These are phyloP conservation scores for Zeugodacus cucurbitae DNA, from an alignment of 1,140 invertebrate species.

Conservation along the genomic window DNA sequence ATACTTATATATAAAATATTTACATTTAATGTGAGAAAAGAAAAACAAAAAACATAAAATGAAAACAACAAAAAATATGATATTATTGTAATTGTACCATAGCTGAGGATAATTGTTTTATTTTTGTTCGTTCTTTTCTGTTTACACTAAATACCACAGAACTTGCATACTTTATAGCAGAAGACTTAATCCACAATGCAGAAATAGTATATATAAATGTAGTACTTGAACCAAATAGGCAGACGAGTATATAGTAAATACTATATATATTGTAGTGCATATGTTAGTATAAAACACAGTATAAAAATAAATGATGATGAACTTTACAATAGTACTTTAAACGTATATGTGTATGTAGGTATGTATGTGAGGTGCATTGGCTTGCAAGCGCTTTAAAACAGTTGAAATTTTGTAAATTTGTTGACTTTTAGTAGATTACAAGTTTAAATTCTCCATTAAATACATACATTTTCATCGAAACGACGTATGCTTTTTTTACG, in stretches of 20 bases:
- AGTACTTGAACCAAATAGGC: neutral
- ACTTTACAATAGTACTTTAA: neutral
- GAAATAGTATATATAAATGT: neutral
- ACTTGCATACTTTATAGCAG: constrained; percentile 6
- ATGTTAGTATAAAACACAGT: neutral
- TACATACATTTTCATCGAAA: no score
- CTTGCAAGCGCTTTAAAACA: neutral
- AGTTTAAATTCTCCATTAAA: no score
- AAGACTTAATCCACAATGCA: neutral
- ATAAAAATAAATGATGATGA: neutral
- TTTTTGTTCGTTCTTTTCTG: neutral
- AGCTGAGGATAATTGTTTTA: constrained; percentile 32
- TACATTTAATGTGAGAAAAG: neutral
- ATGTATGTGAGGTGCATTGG: neutral
- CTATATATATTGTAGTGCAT: neutral
- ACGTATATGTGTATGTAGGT: neutral
- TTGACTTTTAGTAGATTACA: no score
- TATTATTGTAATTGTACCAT: constrained; percentile 20
- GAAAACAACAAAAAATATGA: neutral
- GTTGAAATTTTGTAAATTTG: neutral
- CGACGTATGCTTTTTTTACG: no score
- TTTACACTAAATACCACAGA: neutral
- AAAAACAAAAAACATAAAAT: neutral
- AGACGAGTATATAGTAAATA: neutral
- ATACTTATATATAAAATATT: neutral